Base-by-base conservation (phyloP, 2,113 vertebrate species). In the Tetraodon nigroviridis region DNA sequence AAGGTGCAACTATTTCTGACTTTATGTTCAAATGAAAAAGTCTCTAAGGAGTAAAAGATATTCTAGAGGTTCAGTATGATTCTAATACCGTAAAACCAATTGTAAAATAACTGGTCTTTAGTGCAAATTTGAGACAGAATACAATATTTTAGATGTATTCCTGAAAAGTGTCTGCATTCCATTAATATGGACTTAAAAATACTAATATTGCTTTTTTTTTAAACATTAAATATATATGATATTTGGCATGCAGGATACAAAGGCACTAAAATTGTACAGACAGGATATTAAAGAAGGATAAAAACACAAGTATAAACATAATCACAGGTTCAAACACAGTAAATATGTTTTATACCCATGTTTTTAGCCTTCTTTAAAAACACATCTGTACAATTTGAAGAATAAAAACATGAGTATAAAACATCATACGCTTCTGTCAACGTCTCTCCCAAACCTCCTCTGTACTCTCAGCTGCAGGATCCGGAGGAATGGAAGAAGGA, bases 231-330 rank as follows among this genome's bases (percentile, higher is more conserved):
- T 75, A 71, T 61, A n/a, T n/a, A n/a, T 59, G 55, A 24, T 69
- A 76, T 86, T 84, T 86, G 82, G 78, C 82, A 79, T 86, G 84
- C 80, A 86, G 62, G 64, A 79, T 83, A 86, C 73, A 83, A 86
- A 86, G 82, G 82, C 82, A 86, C 78, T 83, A 53, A 71, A 73
- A 79, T 78, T 65, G 66, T 53, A 83, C 75, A 82, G 47, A 73
- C 67, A 65, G 64, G 73, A 70, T 72, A 81, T 67, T 41, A 49
- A 27, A 53, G 59, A 54, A 53, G 58, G 64, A 63, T 22, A 42
- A 76, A 62, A 64, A 62, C 24, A 27, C 7, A 6, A 27, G 24
- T 27, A 27, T 27, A 27, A 3, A 27, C 24, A 27, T 27, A 27
- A 27, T 27, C 7, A 27, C 24, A 27, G 7, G 24, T 27, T 27